phyloP scores from a whole-genome alignment of 2,888 invertebrate species.

The Amphipoea lucens region DNA sequence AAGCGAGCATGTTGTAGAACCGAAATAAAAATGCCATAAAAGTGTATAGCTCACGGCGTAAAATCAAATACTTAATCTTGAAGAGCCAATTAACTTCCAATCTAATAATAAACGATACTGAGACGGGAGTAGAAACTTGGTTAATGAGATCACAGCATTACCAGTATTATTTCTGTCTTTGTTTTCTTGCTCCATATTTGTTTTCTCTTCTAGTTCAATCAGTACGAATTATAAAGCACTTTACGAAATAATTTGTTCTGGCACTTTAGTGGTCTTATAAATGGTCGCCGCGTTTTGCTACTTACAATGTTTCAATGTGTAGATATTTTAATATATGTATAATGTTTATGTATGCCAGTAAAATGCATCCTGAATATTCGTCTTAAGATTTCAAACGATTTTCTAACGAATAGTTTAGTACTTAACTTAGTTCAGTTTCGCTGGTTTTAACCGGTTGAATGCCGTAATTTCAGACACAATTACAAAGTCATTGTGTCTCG shows the following conservation, averaged over 20 bases:
- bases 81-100: slow-evolving; percentile 24
- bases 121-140: slow-evolving; percentile 21
- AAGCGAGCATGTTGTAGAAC: not conserved
- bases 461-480: no score
- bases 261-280: slow-evolving; percentile 30
- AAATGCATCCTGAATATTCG: slow-evolving; percentile 2
- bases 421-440: not conserved
- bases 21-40: slow-evolving; percentile 8
- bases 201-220: slow-evolving; percentile 52
- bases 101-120: slow-evolving; percentile 27
- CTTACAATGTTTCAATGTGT: slow-evolving; percentile 9
- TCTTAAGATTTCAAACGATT: slow-evolving; percentile 6
- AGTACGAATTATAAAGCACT: slow-evolving; percentile 51
- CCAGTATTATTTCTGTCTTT: slow-evolving; percentile 32
- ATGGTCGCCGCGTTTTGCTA: not conserved
- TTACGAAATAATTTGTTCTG: slow-evolving; percentile 52
- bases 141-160: slow-evolving; percentile 39
- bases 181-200: slow-evolving; percentile 38
- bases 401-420: not conserved
- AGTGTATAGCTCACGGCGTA: slow-evolving; percentile 2
- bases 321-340: not conserved
- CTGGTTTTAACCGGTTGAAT: no score
- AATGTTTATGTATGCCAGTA: not conserved
- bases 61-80: slow-evolving; percentile 19
- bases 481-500: no score